Base-by-base conservation (phyloP, 53 echinoderm and acorn worm species). In the Echinometra lucunter region DNA sequence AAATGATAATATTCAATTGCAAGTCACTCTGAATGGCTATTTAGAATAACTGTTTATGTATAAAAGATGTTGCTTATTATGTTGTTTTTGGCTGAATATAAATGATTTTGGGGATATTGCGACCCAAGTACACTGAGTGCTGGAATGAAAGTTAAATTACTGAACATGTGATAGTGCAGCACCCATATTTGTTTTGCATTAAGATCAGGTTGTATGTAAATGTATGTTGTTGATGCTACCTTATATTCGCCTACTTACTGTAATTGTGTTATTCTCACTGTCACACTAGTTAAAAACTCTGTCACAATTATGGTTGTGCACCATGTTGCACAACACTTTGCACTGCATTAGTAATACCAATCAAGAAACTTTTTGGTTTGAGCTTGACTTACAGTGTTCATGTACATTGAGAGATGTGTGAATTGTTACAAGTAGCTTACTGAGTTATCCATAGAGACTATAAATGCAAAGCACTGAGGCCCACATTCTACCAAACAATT, bases 1-100 rank as follows among this genome's bases (percentile, higher is more conserved):
- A 35, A 28, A 88, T 88, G 56, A 53, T 83, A 81, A 81, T 81
- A 81, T 81, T 44, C 44, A 81, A 81, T 74, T 74, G 13, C 35
- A 74, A 74, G 16, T 16, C 85, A 21, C 44, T 83, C 44, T 83
- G 47, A 88, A 88, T 88, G 44, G 88, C 15, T 88, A 47, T 47
- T 47, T 55, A 88, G 55, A 47, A 88, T 88, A 82, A 44, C 32
- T 40, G 88, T 88, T 19, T 83, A 57, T 44, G 23, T 81, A 44
- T 81, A 42, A 6, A 81, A 21, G 37, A 72, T 72, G 44, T 81
- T 81, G 81, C 81, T 42, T 21, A 44, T 81, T 42, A 42, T 81
- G 81, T 81, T 81, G 44, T 40, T 81, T 25, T 44, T 81, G 81
- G 81, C 81, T 81, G 81, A 81, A 81, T 23, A 44, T 42, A 44